phyloP scores from a whole-genome alignment of 2,113 vertebrate species.

The Andinoacara biseriatus region DNA sequence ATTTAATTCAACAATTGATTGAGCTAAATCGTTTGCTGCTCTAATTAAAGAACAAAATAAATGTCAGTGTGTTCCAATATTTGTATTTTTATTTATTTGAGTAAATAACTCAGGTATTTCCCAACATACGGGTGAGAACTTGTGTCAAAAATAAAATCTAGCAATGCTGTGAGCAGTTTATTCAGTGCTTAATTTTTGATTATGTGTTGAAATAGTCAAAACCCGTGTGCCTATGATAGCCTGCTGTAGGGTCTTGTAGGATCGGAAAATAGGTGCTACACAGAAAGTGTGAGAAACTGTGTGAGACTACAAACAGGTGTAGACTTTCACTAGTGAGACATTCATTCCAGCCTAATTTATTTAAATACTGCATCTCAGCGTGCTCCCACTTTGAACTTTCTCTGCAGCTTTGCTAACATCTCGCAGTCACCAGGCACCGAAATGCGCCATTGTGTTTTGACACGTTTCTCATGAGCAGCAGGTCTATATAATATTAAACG shows the following conservation, averaged over 20 bases:
- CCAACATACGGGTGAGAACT: not conserved
- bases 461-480: slow-evolving; percentile 41
- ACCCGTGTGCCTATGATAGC: not conserved
- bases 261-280: slow-evolving; percentile 29
- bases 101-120: not conserved
- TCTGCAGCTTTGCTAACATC: slow-evolving; percentile 18
- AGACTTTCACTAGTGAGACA: slow-evolving; percentile 10
- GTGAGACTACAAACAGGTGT: slow-evolving; percentile 49
- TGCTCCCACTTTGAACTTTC: slow-evolving; percentile 39
- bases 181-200: slow-evolving; percentile 16
- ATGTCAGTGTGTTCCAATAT: rapidly evolving
- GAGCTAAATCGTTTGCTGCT: not conserved
- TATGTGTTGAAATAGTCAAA: slow-evolving; percentile 20
- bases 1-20: not conserved
- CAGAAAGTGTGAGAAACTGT: slow-evolving; percentile 31
- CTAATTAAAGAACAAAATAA: slow-evolving; percentile 22
- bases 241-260: not conserved
- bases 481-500: slow-evolving; percentile 45
- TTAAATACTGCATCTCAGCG: slow-evolving; percentile 39
- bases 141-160: not conserved
- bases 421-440: slow-evolving; percentile 27
- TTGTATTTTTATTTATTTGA: too few relatives aligned
- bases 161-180: not conserved
- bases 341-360: slow-evolving; percentile 57
- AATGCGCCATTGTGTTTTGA: slow-evolving; percentile 38